phyloP scores from a whole-genome alignment of 2,113 vertebrate species.

The Saccopteryx bilineata region DNA sequence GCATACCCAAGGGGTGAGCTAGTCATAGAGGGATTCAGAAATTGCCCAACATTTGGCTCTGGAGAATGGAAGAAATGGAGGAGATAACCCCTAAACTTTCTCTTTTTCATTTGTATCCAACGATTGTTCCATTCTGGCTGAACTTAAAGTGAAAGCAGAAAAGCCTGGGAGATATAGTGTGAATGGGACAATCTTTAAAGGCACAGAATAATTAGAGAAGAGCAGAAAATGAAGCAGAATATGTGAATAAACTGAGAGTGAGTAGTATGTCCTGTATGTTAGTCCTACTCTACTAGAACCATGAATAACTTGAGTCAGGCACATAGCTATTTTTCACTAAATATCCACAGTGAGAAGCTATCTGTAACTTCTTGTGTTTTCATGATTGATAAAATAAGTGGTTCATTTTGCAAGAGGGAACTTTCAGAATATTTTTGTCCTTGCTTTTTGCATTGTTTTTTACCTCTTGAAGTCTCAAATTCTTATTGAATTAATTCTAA shows the following conservation, averaged over 20 bases:
- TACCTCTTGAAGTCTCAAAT: neutral
- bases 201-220: neutral
- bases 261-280: neutral
- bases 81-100: neutral
- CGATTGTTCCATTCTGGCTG: neutral
- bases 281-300: neutral
- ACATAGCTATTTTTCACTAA: neutral
- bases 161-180: neutral
- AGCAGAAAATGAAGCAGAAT: neutral
- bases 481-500: slow-evolving; percentile 38
- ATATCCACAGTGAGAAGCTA: neutral
- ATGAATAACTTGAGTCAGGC: neutral
- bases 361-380: neutral
- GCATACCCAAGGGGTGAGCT: neutral
- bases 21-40: neutral
- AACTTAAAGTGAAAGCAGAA: neutral
- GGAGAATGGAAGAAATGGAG: neutral
- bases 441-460: neutral
- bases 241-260: neutral
- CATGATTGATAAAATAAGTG: neutral
- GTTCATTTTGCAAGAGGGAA: neutral
- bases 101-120: neutral
- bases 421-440: neutral
- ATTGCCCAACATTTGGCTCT: neutral
- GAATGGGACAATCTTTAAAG: neutral